phyloP scores from a whole-genome alignment of 2,113 vertebrate species.

The Apus apus region DNA sequence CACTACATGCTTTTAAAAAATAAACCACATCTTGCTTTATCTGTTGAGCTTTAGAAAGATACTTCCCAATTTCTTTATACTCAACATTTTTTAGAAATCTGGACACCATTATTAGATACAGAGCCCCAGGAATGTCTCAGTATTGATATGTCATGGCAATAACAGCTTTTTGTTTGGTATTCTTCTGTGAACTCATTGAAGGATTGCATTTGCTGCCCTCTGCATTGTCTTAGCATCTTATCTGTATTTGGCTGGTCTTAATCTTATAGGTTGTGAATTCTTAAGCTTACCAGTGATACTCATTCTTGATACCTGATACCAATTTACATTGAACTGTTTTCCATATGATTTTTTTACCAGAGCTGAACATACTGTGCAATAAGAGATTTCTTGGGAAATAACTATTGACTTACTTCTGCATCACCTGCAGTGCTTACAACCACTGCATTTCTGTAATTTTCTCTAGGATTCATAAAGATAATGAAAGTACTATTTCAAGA shows the following conservation, averaged over 20 bases:
- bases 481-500: not conserved
- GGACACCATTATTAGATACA: not conserved
- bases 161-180: not conserved
- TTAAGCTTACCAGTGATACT: not conserved
- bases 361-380: not conserved
- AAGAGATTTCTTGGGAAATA: not conserved
- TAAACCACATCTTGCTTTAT: not conserved
- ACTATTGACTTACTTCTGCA: not conserved
- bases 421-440: not conserved
- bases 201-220: not conserved
- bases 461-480: not conserved
- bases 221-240: not conserved
- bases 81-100: not conserved
- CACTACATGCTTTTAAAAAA: not conserved
- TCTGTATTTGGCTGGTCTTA: not conserved
- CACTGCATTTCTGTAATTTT: not conserved
- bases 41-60: not conserved
- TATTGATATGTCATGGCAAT: not conserved
- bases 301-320: not conserved
- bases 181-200: not conserved
- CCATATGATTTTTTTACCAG: not conserved
- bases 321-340: not conserved
- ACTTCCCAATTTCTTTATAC: not conserved
- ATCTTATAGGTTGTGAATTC: not conserved
- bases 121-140: not conserved